Conservation (phyloP, 2,113 vertebrate species). For the Phaethornis superciliosus region DNA sequence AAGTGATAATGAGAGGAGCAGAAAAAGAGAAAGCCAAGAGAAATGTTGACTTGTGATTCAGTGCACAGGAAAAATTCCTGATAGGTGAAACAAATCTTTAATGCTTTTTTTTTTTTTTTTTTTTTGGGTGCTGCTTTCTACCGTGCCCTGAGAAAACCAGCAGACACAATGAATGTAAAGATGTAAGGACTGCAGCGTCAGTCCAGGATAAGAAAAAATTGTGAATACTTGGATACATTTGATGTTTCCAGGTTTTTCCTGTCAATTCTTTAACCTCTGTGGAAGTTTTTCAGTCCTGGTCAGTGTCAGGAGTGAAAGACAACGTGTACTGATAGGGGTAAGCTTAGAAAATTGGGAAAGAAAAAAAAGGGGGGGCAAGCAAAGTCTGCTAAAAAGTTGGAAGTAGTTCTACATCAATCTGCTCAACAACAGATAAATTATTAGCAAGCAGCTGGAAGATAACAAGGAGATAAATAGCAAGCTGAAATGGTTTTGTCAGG, state of each 20-base stretch:
- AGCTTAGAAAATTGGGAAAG: not conserved
- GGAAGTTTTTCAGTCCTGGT: not conserved
- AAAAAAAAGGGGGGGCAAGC: not conserved
- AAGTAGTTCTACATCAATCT: not conserved
- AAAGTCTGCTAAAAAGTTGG: not conserved
- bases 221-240: not conserved
- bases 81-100: not conserved
- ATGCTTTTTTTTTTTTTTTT: not conserved
- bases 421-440: not conserved
- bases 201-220: not conserved
- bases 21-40: not conserved
- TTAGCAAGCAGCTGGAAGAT: constrained; percentile 27
- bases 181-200: not conserved
- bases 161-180: not conserved
- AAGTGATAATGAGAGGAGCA: not conserved
- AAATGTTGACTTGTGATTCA: not conserved
- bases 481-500: not conserved
- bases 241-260: not conserved
- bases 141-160: not conserved
- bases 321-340: not conserved
- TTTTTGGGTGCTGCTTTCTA: not conserved
- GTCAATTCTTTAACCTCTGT: not conserved
- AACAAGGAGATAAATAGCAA: not conserved
- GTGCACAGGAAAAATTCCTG: not conserved
- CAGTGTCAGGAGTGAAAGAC: not conserved